Base-by-base conservation (phyloP, 2,797 vertebrate genomes). In the Smutsia temminckii region DNA sequence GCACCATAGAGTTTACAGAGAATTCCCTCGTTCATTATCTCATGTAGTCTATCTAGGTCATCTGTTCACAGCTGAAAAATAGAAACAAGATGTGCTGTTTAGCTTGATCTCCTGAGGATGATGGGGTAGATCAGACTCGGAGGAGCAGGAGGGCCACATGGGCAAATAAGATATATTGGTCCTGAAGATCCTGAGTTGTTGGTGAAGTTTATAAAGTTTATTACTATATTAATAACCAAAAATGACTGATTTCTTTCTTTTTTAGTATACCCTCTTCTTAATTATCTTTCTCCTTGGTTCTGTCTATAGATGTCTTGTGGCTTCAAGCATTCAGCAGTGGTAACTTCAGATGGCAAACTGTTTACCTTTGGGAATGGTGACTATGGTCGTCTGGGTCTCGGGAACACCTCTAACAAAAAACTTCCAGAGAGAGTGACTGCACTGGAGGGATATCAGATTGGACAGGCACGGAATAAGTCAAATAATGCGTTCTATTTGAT, bases 351-450 rank as follows among this genome's bases (percentile, higher is more conserved):
- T 95, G 99, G 99, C 89, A 99, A 99, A 93, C 98, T 99, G 79
- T 99, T 99, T 94, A 99, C 99, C 0, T 99, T 99, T 98, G 99
- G 99, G 72, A 99, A 99, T 20, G 99, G 99, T 32, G 99, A 99
- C 96, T 99, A 99, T 27, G 99, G 99, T 78, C 98, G 99, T 27
- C 71, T 99, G 95, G 99, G 99, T 40, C 98, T 99, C 93, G 99
- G 99, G 85, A 99, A 99, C 92, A 99, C 99, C 40, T 99, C 99
- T 64, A 99, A 99, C 96, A 99, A 99, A 98, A 99, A 99, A 90
- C 98, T 99, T 96, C 99, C 99, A 2, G 99, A 99, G 94, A 98
- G 99, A 97, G 99, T 99, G 91, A 98, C 98, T 0, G 98, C 99
- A 1, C 97, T 99, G 92, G 99, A 99, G 90, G 98, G 99, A 85